phyloP scores from a whole-genome alignment of 2,797 vertebrate genomes.

The Moxostoma hubbsi region DNA sequence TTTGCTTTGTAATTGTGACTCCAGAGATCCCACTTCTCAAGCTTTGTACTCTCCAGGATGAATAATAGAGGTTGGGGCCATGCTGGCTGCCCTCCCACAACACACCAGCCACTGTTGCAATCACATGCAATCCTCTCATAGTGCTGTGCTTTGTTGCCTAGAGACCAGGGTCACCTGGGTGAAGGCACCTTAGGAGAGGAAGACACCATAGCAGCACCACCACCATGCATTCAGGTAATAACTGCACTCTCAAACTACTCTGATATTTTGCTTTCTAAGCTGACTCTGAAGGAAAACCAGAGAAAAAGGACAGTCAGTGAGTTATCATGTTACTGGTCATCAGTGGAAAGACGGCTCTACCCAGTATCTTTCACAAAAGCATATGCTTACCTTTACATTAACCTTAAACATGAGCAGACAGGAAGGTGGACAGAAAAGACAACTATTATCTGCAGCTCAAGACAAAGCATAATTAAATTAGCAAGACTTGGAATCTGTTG shows the following conservation, averaged over 20 bases:
- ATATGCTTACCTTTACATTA: background rate
- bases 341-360: background rate
- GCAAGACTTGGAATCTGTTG: background rate
- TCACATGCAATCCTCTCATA: conserved; percentile 81
- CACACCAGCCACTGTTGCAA: conserved; percentile 76
- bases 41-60: conserved; percentile 51
- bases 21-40: conserved; percentile 68
- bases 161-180: conserved; percentile 73
- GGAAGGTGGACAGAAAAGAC: background rate
- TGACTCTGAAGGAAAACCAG: background rate
- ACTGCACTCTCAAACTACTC: background rate
- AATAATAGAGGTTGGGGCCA: conserved; percentile 41
- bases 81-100: conserved; percentile 43
- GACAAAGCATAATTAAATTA: conserved; percentile 3
- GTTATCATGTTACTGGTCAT: background rate
- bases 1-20: conserved; percentile 75
- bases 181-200: conserved; percentile 61
- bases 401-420: background rate
- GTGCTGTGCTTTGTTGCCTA: conserved; percentile 70
- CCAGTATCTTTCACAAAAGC: background rate
- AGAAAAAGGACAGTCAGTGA: background rate
- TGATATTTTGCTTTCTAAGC: background rate
- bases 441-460: background rate
- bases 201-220: conserved; percentile 25
- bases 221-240: background rate